Conservation (phyloP, 2,113 vertebrate genomes). For the Ceyx melanurus region DNA sequence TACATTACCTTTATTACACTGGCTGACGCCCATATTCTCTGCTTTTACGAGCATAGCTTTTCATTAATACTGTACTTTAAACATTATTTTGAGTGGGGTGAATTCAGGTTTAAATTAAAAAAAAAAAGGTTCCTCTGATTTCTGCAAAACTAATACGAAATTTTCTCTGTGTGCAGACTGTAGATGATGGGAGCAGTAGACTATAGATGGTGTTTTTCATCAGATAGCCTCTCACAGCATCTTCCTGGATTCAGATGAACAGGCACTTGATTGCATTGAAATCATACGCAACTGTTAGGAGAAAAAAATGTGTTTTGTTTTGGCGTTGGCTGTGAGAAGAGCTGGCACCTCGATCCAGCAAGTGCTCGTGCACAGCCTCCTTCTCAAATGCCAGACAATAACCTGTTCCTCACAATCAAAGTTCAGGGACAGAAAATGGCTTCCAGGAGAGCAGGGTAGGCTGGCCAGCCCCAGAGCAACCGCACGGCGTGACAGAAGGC, state of each 20-base stretch:
- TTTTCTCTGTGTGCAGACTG: not conserved
- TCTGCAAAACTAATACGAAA: not conserved
- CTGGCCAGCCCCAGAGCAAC: slow-evolving; percentile 56
- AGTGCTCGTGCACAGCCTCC: not conserved
- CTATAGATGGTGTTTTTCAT: not conserved
- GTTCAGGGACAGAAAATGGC: slow-evolving; percentile 67
- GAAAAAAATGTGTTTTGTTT: not conserved
- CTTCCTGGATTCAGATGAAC: not conserved
- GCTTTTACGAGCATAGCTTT: not conserved
- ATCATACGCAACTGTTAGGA: not conserved
- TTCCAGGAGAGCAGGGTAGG: slow-evolving; percentile 55
- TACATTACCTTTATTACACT: slow-evolving; percentile 6
- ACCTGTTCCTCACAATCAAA: slow-evolving; percentile 70
- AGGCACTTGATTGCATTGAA: not conserved
- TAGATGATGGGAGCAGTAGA: not conserved
- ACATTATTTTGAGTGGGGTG: not conserved
- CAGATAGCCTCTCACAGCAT: not conserved
- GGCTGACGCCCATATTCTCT: not conserved
- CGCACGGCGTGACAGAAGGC: slow-evolving; percentile 60
- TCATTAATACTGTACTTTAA: not conserved
- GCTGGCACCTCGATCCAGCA: not conserved
- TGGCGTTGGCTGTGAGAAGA: not conserved
- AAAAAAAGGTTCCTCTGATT: not conserved
- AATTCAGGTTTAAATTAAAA: not conserved
- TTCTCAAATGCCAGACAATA: slow-evolving; percentile 59